Percentiles rank a stretch among this genome's conserved stretches.
phyloP scores from a whole-genome alignment of 2,888 invertebrate species.

The Trissolcus japonicus region DNA sequence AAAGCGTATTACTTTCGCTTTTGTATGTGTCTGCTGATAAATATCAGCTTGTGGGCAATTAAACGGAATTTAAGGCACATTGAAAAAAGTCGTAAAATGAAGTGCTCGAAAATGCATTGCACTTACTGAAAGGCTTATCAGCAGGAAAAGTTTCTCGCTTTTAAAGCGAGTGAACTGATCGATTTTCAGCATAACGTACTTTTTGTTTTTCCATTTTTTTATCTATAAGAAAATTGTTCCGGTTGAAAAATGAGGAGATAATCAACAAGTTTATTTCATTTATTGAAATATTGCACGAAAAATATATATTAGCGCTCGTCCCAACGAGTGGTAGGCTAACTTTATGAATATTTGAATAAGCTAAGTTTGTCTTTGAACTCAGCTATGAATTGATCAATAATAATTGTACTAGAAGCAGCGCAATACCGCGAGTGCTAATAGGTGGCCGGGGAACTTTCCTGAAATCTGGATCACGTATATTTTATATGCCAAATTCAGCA shows the following conservation, averaged over 20 bases:
- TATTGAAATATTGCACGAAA: too few species aligned
- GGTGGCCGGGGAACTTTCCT: conserved; percentile 23
- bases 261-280: too few species aligned
- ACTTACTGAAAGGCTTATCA: conserved; percentile 10
- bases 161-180: too few species aligned
- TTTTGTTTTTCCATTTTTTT: too few species aligned
- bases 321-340: too few species aligned
- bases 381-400: conserved; percentile 14
- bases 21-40: conserved; percentile 58
- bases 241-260: too few species aligned
- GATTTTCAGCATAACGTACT: too few species aligned
- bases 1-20: conserved; percentile 59
- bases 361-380: conserved; percentile 26
- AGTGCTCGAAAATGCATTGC: conserved; percentile 25
- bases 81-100: conserved; percentile 14
- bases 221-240: too few species aligned
- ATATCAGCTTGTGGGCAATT: conserved; percentile 30
- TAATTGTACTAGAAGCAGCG: conserved; percentile 7
- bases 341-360: too few species aligned
- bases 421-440: conserved; percentile 17
- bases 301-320: too few species aligned
- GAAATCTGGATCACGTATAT: conserved; percentile 26
- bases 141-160: too few species aligned
- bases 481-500: conserved; percentile 23
- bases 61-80: conserved; percentile 39